These are phyloP conservation scores for Xestobium rufovillosum DNA, from an alignment of 2,888 invertebrate species.

Conservation along the genomic window DNA sequence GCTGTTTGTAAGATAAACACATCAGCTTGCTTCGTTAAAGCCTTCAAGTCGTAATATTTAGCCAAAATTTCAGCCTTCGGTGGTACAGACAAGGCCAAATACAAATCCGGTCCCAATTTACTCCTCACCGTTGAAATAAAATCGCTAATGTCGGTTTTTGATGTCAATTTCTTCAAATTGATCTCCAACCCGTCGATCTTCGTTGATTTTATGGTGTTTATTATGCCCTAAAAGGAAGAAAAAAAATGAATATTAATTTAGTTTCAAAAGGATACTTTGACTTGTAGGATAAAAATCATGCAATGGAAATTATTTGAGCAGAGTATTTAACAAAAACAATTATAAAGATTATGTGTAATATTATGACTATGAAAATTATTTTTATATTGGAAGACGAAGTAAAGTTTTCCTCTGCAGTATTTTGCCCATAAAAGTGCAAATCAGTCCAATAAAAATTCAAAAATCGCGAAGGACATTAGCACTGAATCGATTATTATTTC, in stretches of 20 bases:
- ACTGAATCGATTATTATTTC: no score
- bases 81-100: conserved; percentile 55
- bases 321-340: no score
- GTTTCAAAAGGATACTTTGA: no score
- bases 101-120: conserved; percentile 46
- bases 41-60: conserved; percentile 63
- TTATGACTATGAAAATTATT: neutral
- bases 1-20: conserved; percentile 62
- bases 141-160: conserved; percentile 41
- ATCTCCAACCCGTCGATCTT: conserved; percentile 39
- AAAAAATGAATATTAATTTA: no score
- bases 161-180: conserved; percentile 35
- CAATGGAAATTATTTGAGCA: no score
- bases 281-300: no score
- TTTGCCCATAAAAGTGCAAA: no score
- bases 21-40: conserved; percentile 57
- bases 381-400: no score
- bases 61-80: conserved; percentile 57
- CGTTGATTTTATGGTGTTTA: conserved; percentile 34
- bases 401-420: no score
- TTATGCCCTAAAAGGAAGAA: conserved; percentile 43
- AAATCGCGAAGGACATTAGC: no score
- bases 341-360: neutral
- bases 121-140: conserved; percentile 48
- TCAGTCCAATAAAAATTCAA: no score